Percentiles rank a stretch among this genome's conserved stretches.
phyloP scores from a whole-genome alignment of 2,113 vertebrate genomes.

The Epinephelus fuscoguttatus region DNA sequence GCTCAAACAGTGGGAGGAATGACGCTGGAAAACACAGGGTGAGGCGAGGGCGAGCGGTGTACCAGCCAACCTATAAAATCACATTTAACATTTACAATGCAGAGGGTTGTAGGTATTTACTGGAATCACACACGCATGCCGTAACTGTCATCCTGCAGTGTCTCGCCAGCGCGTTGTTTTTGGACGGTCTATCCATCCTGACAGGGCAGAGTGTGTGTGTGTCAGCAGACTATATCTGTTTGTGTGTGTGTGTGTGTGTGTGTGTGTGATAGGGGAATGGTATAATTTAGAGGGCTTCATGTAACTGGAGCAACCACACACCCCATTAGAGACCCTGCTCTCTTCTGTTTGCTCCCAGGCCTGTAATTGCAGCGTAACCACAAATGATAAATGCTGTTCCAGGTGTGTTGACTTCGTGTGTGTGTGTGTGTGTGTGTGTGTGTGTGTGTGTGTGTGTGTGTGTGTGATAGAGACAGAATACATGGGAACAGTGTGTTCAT shows the following conservation, averaged over 20 bases:
- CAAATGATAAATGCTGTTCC: conserved; percentile 74
- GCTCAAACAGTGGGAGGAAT: conserved; percentile 60
- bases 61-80: conserved; percentile 29
- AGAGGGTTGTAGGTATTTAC: background rate
- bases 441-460: too few species aligned
- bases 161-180: conserved; percentile 3
- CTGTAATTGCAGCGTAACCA: conserved; percentile 77
- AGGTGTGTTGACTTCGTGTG: conserved; percentile 60
- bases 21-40: conserved; percentile 49
- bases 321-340: conserved; percentile 53
- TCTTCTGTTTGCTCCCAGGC: conserved; percentile 59
- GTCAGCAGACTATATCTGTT: background rate
- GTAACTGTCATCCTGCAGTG: background rate
- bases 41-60: background rate
- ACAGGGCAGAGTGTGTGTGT: background rate
- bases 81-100: conserved; percentile 34
- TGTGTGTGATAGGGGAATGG: background rate
- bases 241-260: background rate
- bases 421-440: conserved; percentile 3
- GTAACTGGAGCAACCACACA: conserved; percentile 58
- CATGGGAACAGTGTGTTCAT: background rate
- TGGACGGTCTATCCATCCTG: background rate
- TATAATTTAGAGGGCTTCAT: conserved; percentile 38
- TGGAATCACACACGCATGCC: conserved; percentile 6
- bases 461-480: background rate